Evolutionary conservation across 2,888 invertebrate genomes (phyloP).

Genomic region (Cheilosia urbana): DNA sequence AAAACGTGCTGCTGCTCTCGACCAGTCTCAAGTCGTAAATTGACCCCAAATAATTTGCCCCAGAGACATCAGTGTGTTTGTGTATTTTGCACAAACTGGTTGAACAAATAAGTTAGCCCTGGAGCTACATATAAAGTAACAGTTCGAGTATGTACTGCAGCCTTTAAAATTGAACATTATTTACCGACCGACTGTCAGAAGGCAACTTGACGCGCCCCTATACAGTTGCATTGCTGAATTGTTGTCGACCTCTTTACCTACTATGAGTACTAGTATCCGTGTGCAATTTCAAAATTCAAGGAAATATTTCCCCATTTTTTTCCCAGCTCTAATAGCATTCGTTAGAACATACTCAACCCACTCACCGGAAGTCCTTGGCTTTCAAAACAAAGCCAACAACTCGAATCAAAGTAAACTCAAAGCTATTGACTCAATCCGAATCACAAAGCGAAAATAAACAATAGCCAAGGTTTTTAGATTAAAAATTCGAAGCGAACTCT

Average conservation of each 20-base stretch:
- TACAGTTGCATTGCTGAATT: slow-evolving; percentile 43
- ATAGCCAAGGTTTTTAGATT: slow-evolving; percentile 23
- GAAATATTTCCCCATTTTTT: slow-evolving; percentile 25
- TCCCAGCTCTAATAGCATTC: slow-evolving; percentile 19
- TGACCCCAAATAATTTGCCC: no score
- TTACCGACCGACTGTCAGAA: background rate
- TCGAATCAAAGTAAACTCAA: slow-evolving; percentile 11
- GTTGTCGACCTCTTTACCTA: slow-evolving; percentile 32
- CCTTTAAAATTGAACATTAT: slow-evolving; percentile 3
- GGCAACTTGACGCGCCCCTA: slow-evolving; percentile 50
- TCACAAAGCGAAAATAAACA: slow-evolving; percentile 29
- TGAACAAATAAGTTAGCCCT: slow-evolving; percentile 17
- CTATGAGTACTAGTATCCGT: background rate
- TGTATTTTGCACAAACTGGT: background rate
- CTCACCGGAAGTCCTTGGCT: slow-evolving; percentile 58
- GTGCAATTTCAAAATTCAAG: slow-evolving; percentile 18
- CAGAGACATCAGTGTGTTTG: no score
- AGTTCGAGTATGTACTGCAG: background rate
- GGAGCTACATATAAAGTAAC: background rate
- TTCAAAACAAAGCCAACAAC: slow-evolving; percentile 43
- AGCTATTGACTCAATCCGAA: slow-evolving; percentile 36
- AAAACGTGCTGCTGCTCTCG: no score
- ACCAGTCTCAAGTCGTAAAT: no score
- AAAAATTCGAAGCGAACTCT: background rate
- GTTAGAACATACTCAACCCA: slow-evolving; percentile 26